phyloP scores from a whole-genome alignment of 1,140 invertebrate genomes.

The Aphidius gifuensis region DNA sequence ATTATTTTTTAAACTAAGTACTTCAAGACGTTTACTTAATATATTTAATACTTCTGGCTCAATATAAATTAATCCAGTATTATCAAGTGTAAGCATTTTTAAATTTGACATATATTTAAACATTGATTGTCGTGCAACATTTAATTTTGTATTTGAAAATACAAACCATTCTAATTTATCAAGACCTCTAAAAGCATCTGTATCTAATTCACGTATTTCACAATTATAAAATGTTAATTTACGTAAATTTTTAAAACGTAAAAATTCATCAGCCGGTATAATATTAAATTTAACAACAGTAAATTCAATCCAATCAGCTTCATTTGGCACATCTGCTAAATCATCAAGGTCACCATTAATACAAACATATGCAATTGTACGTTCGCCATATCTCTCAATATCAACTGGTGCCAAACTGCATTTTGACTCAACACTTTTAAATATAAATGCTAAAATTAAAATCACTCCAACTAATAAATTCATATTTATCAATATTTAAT shows the following conservation, averaged over 20 bases:
- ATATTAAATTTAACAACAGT: constrained; percentile 34
- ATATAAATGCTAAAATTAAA: constrained; percentile 2
- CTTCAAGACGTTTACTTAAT: constrained; percentile 29
- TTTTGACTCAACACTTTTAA: constrained; percentile 28
- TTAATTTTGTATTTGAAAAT: constrained; percentile 34
- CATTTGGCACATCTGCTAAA: constrained; percentile 31
- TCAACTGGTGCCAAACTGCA: constrained; percentile 34
- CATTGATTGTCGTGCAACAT: constrained; percentile 26
- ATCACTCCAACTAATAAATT: constrained; percentile 11
- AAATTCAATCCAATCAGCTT: constrained; percentile 42
- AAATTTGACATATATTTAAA: constrained; percentile 33
- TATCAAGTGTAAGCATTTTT: constrained; percentile 31
- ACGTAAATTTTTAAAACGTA: constrained; percentile 28
- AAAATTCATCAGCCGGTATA: constrained; percentile 34
- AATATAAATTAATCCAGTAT: constrained; percentile 32
- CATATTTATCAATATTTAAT: constrained; percentile 12
- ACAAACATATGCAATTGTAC: constrained; percentile 39
- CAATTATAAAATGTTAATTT: constrained; percentile 41
- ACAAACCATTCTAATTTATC: constrained; percentile 35
- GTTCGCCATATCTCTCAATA: constrained; percentile 22
- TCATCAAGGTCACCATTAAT: constrained; percentile 33
- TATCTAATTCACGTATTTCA: constrained; percentile 27
- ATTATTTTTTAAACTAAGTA: constrained; percentile 37
- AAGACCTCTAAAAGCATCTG: constrained; percentile 34
- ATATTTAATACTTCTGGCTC: constrained; percentile 34